A percentile compares a stretch with the other conserved stretches of the same genome.
Conservation (phyloP, 1,140 invertebrate genomes). For the Diuraphis noxia region DNA sequence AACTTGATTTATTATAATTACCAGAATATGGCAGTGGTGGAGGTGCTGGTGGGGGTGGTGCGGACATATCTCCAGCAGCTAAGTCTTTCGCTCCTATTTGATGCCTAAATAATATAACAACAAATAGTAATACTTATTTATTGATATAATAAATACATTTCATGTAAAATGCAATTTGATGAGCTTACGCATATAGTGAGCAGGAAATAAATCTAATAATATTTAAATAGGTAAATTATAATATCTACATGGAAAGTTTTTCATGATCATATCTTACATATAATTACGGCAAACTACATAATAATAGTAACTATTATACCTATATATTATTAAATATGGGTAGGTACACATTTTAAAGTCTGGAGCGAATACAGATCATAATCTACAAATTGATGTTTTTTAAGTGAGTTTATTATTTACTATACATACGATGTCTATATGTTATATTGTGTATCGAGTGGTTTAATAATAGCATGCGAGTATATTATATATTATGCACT, state of each 20-base stretch:
- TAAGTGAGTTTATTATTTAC: not conserved
- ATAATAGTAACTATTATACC: not conserved
- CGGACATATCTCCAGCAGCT: conserved; percentile 22
- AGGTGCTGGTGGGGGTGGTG: not conserved
- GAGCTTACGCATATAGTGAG: too few species aligned
- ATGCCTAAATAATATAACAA: not conserved
- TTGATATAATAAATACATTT: not conserved
- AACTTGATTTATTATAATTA: not conserved
- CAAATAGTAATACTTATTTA: not conserved
- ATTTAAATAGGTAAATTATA: too few species aligned
- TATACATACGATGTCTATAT: not conserved
- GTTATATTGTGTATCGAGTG: not conserved
- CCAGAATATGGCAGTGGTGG: conserved; percentile 30
- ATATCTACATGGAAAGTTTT: too few species aligned
- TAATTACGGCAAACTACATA: not conserved
- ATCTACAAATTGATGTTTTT: not conserved
- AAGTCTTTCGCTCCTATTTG: conserved; percentile 31
- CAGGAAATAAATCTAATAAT: not conserved
- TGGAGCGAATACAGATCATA: not conserved
- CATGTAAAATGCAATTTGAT: not conserved
- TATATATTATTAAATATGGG: too few species aligned
- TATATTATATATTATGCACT: not conserved
- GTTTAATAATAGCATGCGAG: not conserved
- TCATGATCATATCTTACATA: too few species aligned
- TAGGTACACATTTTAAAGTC: not conserved